Percentiles rank a stretch among this genome's conserved stretches.
phyloP scores from a whole-genome alignment of 2,888 invertebrate genomes.

The Emmelina monodactyla region DNA sequence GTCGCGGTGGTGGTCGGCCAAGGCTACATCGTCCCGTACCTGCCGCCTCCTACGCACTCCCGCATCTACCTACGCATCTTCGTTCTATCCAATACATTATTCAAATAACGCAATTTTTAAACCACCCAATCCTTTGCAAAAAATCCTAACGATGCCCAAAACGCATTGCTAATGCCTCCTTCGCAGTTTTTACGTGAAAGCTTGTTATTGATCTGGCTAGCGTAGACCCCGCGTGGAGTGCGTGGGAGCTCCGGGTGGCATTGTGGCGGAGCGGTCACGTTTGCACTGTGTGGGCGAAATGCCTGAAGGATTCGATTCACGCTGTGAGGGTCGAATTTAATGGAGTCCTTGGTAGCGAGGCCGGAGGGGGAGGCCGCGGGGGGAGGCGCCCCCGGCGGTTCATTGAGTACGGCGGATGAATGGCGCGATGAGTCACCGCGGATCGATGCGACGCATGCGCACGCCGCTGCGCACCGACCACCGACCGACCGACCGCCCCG shows the following conservation, averaged over 20 bases:
- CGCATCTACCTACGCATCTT: no score
- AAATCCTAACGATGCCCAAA: no score
- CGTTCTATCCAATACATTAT: no score
- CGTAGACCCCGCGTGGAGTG: conserved; percentile 20
- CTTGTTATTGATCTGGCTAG: no score
- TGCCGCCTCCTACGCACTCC: no score
- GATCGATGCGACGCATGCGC: conserved; percentile 24
- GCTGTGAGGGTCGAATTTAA: conserved; percentile 39
- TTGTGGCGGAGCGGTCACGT: conserved; percentile 24
- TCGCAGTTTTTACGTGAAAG: no score
- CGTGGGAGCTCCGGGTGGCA: neutral
- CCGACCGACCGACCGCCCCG: conserved; percentile 10
- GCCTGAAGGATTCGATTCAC: conserved; percentile 41
- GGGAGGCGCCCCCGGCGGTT: conserved; percentile 34
- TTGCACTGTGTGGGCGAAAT: conserved; percentile 35
- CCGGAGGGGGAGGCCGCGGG: conserved; percentile 28
- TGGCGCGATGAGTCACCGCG: conserved; percentile 57
- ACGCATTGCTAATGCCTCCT: no score
- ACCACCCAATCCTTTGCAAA: no score
- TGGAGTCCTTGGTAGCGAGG: conserved; percentile 52
- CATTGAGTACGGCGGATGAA: conserved; percentile 63
- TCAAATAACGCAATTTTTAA: no score
- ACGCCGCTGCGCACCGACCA: conserved; percentile 21
- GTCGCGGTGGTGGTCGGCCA: no score
- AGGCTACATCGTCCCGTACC: no score